A percentile compares a stretch with the other conserved stretches of the same genome.
Conservation (phyloP, 1,140 invertebrate species). For the Anoplolepis gracilipes region DNA sequence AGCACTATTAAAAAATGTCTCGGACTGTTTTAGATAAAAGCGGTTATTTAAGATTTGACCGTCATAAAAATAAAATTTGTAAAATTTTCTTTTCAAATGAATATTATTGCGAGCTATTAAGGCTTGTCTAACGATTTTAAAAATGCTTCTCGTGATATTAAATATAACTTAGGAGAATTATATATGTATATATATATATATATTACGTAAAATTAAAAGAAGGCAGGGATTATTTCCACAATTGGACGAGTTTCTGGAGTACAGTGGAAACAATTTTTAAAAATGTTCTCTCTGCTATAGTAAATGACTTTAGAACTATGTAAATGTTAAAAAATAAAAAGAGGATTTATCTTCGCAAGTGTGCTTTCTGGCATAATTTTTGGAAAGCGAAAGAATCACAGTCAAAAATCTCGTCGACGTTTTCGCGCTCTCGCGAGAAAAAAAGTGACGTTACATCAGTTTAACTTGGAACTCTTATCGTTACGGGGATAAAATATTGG, state of each 20-base stretch:
- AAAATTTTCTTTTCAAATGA: background rate
- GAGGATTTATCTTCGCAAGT: background rate
- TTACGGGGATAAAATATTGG: conserved; percentile 15
- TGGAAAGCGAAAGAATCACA: background rate
- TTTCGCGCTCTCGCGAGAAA: background rate
- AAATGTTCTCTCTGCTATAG: background rate
- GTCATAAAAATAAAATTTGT: background rate
- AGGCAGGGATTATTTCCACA: background rate
- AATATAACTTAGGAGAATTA: background rate
- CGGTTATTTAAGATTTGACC: background rate
- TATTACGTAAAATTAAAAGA: background rate
- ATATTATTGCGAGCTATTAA: background rate
- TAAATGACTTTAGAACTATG: background rate
- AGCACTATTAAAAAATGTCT: too few species aligned
- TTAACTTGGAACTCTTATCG: background rate
- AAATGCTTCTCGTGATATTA: background rate
- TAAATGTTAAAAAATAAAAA: background rate
- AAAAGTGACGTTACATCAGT: conserved; percentile 7
- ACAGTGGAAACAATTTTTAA: background rate
- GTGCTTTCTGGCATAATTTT: background rate
- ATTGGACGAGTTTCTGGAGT: background rate
- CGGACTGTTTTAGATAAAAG: too few species aligned
- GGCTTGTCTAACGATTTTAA: background rate
- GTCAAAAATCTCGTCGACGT: background rate
- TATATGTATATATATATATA: background rate